phyloP scores from a whole-genome alignment of 2,113 vertebrate species.

The Lamprologus lemairii region DNA sequence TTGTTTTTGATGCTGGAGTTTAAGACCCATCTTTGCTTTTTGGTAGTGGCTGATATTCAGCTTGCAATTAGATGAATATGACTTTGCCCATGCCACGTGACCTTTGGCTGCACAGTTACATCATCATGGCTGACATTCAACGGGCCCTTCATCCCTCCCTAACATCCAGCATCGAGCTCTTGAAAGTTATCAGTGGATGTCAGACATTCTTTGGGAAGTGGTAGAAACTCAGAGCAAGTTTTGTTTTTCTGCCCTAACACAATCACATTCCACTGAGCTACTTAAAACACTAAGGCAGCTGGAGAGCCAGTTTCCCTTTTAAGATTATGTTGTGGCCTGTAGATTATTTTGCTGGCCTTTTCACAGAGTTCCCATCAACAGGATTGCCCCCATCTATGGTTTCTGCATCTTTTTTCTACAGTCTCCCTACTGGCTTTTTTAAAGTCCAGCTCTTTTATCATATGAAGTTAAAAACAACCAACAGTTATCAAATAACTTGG shows the following conservation, averaged over 20 bases:
- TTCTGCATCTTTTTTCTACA: neutral
- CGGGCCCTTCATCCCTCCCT: neutral
- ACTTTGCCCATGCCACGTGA: neutral
- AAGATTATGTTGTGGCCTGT: neutral
- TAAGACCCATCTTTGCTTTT: neutral
- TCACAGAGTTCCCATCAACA: neutral
- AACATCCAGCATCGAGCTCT: neutral
- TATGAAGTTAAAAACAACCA: neutral
- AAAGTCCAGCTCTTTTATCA: neutral
- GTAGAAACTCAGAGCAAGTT: neutral
- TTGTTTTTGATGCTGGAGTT: neutral
- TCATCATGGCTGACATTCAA: slow-evolving; percentile 27
- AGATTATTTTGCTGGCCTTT: neutral
- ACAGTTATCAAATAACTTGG: neutral
- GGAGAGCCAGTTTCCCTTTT: neutral
- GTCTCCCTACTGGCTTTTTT: neutral
- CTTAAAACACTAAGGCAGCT: neutral
- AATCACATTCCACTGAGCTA: neutral
- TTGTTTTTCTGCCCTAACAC: slow-evolving; percentile 4
- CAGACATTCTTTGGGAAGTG: slow-evolving; percentile 13
- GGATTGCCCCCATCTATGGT: neutral
- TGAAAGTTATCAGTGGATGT: slow-evolving; percentile 20
- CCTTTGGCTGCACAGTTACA: slow-evolving; percentile 1
- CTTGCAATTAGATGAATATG: slow-evolving; percentile 10
- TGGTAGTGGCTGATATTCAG: neutral